Evolutionary conservation across 2,888 invertebrate species (phyloP), one percentile per base, ranked within the genome.

Genomic region (Xestia sexstrigata): DNA sequence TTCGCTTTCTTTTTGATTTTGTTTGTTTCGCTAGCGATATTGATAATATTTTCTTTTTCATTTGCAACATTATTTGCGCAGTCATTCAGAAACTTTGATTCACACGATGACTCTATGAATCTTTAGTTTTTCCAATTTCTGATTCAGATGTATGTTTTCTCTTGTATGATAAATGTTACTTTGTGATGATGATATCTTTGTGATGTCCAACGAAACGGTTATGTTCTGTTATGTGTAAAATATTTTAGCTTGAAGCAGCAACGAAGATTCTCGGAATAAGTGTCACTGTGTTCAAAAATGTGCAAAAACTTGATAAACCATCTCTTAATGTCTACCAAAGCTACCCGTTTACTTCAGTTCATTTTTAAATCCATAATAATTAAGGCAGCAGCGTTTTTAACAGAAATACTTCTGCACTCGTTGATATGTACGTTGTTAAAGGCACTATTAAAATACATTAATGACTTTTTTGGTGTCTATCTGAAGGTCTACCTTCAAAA

Each of bases 401-500:
- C n/a, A 39, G 13, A 72, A 76, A 49, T 26, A 65, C 20, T 67
- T 11, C 42, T 62, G 20, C 65, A 52, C 23, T 67, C 13, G 35
- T 47, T 65, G 23, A 55, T 58, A 52, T 66, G 26, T n/a, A 26
- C 35, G 35, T 70, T 47, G 55, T 42, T 71, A 70, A 26, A 75
- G 13, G 63, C 35, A 65, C 47, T 69, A 47, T 77, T 65, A 62
- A 82, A 82, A 71, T 82, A 76, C 42, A 65, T 26, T 85, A 72
- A 81, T 69, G 30, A 66, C 49, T 76, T 74, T 83, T 86, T 88
- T 30, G 73, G 74, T 74, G 68, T 80, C 76, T 81, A 78, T 83
- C 74, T 87, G 80, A 88, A 91, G 90, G 89, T 89, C 70, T 80
- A 86, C 92, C 92, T 93, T 92, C 87, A 84, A 77, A 89, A 89